Evolutionary conservation across 2,797 vertebrate species (phyloP).

Genomic region (Anguilla megastoma): DNA sequence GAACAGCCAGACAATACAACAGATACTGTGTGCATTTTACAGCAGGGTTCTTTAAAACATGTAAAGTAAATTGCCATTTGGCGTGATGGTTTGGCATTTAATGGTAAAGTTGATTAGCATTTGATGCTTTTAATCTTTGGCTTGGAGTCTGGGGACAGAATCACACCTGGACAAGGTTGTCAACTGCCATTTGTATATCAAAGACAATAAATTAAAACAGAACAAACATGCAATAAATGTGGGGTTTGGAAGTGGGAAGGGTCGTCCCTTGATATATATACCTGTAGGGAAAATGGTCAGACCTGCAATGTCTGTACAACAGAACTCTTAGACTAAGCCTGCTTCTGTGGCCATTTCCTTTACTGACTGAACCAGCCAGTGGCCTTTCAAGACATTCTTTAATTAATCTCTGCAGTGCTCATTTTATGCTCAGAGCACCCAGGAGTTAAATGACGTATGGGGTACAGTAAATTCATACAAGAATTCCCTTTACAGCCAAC

Average conservation of each 20-base stretch:
- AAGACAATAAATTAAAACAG: background rate
- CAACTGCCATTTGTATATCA: background rate
- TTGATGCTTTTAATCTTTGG: background rate
- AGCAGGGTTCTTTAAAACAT: too few species aligned
- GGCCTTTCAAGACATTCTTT: background rate
- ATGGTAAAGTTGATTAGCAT: too few species aligned
- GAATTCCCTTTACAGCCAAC: conserved; percentile 12
- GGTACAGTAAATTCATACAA: background rate
- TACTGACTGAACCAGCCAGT: background rate
- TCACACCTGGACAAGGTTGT: background rate
- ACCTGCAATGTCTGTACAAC: background rate
- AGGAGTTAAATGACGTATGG: background rate
- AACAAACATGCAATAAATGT: background rate
- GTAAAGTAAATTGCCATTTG: too few species aligned
- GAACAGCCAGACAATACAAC: too few species aligned
- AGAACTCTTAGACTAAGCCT: background rate
- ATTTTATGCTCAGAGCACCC: background rate
- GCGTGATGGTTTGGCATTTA: too few species aligned
- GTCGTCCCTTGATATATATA: background rate
- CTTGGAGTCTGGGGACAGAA: background rate
- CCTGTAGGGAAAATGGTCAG: background rate
- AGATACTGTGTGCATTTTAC: too few species aligned
- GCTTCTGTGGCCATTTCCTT: background rate
- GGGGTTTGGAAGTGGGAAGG: background rate
- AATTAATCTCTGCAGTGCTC: background rate